These are phyloP conservation scores for Acromyrmex echinatior DNA, from an alignment of 1,140 invertebrate species.

Conservation along the genomic window DNA sequence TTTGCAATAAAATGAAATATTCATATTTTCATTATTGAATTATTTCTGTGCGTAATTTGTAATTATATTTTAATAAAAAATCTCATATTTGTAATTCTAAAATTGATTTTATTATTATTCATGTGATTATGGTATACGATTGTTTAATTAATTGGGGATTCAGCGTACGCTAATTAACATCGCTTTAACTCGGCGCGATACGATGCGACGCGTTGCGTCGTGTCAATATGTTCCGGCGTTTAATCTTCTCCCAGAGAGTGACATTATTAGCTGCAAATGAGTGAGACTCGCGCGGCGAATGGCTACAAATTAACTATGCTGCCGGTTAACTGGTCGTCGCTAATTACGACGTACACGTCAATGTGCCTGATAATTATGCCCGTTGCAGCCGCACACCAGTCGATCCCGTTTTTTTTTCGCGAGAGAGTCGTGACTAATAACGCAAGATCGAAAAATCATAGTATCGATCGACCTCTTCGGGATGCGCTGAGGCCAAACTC, in stretches of 20 bases:
- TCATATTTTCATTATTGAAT: neutral
- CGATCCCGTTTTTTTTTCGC: constrained; percentile 40
- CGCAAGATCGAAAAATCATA: constrained; percentile 68
- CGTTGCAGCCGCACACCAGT: neutral
- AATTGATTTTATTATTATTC: constrained; percentile 11
- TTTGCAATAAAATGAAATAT: neutral
- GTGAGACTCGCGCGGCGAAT: constrained; percentile 39
- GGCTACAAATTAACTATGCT: constrained; percentile 70
- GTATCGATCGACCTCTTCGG: constrained; percentile 66
- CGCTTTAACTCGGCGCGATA: constrained; percentile 37
- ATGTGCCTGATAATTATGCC: constrained; percentile 66
- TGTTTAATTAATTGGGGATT: constrained; percentile 17
- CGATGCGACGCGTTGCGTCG: constrained; percentile 8
- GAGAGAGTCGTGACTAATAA: constrained; percentile 73
- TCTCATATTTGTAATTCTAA: neutral
- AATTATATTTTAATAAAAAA: constrained; percentile 16
- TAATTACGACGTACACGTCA: constrained; percentile 70
- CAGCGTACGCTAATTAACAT: constrained; percentile 63
- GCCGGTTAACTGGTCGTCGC: constrained; percentile 58
- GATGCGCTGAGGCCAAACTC: constrained; percentile 53
- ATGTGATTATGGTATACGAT: neutral
- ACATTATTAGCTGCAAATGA: constrained; percentile 41
- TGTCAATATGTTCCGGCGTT: constrained; percentile 29
- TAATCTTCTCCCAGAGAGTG: constrained; percentile 49
- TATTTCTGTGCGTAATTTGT: neutral